Evolutionary conservation across 1,140 invertebrate species (phyloP), one percentile per base, ranked within the genome.

Genomic region (Teleogryllus occipitalis): DNA sequence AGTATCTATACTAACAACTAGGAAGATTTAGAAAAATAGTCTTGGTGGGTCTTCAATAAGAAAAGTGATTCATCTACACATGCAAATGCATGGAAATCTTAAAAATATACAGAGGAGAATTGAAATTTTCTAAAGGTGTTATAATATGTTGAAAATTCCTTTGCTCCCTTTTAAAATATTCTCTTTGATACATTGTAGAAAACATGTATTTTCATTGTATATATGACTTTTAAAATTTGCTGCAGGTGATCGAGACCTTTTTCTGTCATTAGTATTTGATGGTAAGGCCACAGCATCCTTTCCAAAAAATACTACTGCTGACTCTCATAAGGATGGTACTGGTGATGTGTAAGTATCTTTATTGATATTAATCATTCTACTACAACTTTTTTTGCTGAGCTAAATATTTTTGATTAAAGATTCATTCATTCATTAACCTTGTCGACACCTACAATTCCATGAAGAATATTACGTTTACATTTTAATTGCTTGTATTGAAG

Each of bases 261-360:
- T 97, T 83, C 91, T 93, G 83, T 93, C 93, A 76, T 86, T 97
- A 47, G 92, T 97, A 0, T 96, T 94, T 83, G 96, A 97, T 86
- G 96, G 96, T 4, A 91, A 93, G 83, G 93, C 93, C 82, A 97
- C 95, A 14, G 89, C 92, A 82, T 94, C 94, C 90, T 96, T 96
- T 84, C 91, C 91, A 65, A 65, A 65, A 65, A 65, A 65, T 65
- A 65, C 54, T 18, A 65, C 54, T 14, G 54, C 54, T 14, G 54
- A 65, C 54, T 18, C 54, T 14, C 54, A 18, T 14, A 65, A 18
- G 54, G 54, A 65, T 65, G 10, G 10, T 65, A 65, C 27, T 39
- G 27, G 27, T 39, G 27, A 39, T 39, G 27, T 65, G 54, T 65
- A 65, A 65, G 54, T 65, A 65, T 14, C 18, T 65, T 65, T 18